Percentiles rank a stretch among this genome's conserved stretches.
Conservation (phyloP, 2,888 invertebrate species). For the Patella ulyssiponensis region DNA sequence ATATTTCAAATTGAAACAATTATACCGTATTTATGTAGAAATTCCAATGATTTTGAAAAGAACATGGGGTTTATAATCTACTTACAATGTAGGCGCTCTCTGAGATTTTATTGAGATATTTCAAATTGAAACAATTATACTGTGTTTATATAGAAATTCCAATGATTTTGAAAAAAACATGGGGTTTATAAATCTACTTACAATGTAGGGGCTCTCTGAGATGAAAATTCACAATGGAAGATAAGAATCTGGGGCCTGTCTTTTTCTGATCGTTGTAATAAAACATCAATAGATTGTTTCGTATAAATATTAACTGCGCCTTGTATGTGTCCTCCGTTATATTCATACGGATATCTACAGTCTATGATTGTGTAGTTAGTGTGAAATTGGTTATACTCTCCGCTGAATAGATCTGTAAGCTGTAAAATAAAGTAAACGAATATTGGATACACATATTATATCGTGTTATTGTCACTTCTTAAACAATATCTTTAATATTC, state of each 20-base stretch:
- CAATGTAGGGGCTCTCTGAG: constrained; percentile 34
- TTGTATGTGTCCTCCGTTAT: constrained; percentile 73
- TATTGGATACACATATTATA: too few relatives aligned
- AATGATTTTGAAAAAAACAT: background rate
- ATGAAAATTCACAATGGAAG: constrained; percentile 41
- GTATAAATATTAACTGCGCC: background rate
- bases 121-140: background rate
- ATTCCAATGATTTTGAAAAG: background rate
- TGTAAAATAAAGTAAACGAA: background rate
- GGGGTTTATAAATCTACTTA: constrained; percentile 19
- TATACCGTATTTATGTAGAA: background rate
- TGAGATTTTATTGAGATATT: too few relatives aligned
- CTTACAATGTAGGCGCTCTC: constrained; percentile 95
- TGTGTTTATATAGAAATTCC: background rate
- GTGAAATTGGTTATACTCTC: constrained; percentile 76
- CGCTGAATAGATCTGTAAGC: constrained; percentile 77
- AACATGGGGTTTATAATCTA: constrained; percentile 48
- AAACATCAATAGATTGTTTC: background rate
- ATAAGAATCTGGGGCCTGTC: constrained; percentile 29
- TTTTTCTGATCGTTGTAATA: background rate
- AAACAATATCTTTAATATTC: too few relatives aligned
- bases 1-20: background rate
- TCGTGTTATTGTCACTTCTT: too few relatives aligned
- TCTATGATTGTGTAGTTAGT: too few relatives aligned
- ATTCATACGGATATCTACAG: constrained; percentile 75